Conservation (phyloP, 2,888 invertebrate species). For the Lasioglossum morio region DNA sequence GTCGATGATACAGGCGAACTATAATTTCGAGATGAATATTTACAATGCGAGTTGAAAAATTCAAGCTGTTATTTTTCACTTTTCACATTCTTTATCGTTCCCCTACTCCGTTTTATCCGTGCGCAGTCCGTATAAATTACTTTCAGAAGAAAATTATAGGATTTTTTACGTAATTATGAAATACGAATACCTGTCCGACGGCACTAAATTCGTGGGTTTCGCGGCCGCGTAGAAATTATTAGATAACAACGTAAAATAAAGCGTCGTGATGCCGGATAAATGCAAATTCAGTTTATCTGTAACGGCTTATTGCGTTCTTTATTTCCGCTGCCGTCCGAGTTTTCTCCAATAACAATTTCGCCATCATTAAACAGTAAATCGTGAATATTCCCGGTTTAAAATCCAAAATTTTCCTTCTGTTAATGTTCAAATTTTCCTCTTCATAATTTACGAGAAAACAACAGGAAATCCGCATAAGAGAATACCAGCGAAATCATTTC, state of each 20-base stretch:
- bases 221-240: conserved; percentile 48
- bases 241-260: conserved; percentile 52
- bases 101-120: not conserved
- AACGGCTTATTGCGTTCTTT: conserved; percentile 44
- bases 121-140: conserved; percentile 4
- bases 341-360: conserved; percentile 50
- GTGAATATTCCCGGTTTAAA: conserved; percentile 17
- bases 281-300: conserved; percentile 56
- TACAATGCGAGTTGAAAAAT: not conserved
- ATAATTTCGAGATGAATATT: not conserved
- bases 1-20: not conserved
- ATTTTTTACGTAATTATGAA: conserved; percentile 43
- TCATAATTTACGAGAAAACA: not conserved
- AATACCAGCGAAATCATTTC: not conserved
- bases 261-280: conserved; percentile 41
- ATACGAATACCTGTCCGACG: not conserved
- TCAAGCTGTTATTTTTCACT: not conserved
- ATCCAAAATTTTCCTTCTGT: not conserved
- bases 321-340: conserved; percentile 4
- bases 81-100: not conserved
- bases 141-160: conserved; percentile 15
- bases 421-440: conserved; percentile 16
- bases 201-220: conserved; percentile 28
- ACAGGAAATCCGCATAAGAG: not conserved
- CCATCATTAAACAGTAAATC: conserved; percentile 39